Base-by-base conservation (phyloP, 2,888 invertebrate genomes). In the Iselma pallidipennis region DNA sequence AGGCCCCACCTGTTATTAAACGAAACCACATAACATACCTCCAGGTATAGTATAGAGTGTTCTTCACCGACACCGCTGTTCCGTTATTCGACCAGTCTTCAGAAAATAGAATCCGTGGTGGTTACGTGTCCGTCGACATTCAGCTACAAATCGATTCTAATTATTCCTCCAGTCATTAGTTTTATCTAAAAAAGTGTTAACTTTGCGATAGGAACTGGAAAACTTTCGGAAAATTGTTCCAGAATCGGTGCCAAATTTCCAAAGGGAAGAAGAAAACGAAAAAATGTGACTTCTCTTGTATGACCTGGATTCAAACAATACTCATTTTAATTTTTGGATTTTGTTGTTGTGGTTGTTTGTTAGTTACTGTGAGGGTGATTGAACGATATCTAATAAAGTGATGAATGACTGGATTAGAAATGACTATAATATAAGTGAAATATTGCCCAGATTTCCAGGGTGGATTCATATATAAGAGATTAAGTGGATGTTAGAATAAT, bases 41-140 rank as follows among this genome's bases (percentile, higher is more conserved):
- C 57, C 45, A 52, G 55, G 56, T 58, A 59, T 52, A 61, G 65
- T 59, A 53, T 53, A 61, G 37, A 6, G 66, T 57, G 59, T 64
- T 62, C 65, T 65, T 66, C 66, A 59, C 64, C 65, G 58, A 65
- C 66, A 61, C 55, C 67, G 70, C 55, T 67, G 70, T 73, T 61
- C 73, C 73, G 73, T 73, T 73, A 73, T 60, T 67, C 69, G 70
- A 66, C 71, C 73, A 73, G 68, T 71, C 67, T 66, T 66, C 61
- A 57, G 63, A 69, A 69, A 71, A 67, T 66, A 66, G 55, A 42
- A 42, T 42, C 42, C 19, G 19, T 49, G 57, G 23, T 29, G 31
- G 26, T 10, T 53, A 42, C 59, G 66, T 55, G 62, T 63, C 42
- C 6, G 33, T 61, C 67, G 59, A 65, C 62, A 66, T 65, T 64